phyloP scores from a whole-genome alignment of 2,888 invertebrate genomes.

The Dasysyrphus albostriatus region DNA sequence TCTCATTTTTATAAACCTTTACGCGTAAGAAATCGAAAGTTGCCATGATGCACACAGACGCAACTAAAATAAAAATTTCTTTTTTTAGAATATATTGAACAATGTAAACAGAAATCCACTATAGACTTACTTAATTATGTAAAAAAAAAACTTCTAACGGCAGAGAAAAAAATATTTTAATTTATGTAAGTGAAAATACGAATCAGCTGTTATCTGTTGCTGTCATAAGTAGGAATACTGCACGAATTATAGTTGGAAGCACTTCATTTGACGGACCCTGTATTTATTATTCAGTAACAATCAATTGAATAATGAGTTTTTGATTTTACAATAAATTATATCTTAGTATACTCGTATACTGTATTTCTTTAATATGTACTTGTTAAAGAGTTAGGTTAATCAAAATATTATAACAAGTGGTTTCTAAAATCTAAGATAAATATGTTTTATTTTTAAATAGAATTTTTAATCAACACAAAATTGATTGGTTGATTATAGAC shows the following conservation, averaged over 20 bases:
- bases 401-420: neutral
- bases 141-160: too few relatives aligned
- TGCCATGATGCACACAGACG: neutral
- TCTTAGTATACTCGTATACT: neutral
- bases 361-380: too few relatives aligned
- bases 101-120: neutral
- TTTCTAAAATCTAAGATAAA: neutral
- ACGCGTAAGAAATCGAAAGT: constrained; percentile 17
- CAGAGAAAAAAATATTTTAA: too few relatives aligned
- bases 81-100: neutral
- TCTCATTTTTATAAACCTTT: neutral
- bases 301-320: neutral
- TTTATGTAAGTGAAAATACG: too few relatives aligned
- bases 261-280: too few relatives aligned
- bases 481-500: neutral
- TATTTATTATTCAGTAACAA: neutral
- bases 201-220: too few relatives aligned
- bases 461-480: neutral
- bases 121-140: too few relatives aligned
- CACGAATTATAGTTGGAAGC: too few relatives aligned
- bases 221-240: too few relatives aligned
- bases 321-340: constrained; percentile 1
- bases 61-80: neutral
- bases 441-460: neutral
- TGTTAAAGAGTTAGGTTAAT: neutral